Evolutionary conservation across 2,888 invertebrate species (phyloP).

Genomic region (Morpho helenor): DNA sequence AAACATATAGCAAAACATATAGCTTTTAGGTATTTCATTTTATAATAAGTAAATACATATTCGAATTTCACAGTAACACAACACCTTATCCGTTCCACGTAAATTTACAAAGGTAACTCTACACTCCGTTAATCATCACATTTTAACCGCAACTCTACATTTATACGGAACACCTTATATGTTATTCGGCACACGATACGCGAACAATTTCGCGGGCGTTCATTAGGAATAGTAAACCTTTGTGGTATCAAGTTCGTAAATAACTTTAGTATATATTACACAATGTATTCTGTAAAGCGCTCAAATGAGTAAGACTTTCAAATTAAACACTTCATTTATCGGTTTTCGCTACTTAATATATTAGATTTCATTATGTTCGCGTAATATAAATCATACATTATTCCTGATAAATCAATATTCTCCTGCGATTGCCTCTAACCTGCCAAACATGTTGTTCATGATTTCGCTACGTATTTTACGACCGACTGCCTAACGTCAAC

Average conservation of each 20-base stretch:
- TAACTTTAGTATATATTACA: constrained; percentile 25
- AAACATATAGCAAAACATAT: too few relatives aligned
- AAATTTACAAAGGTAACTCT: constrained; percentile 41
- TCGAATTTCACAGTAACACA: constrained; percentile 24
- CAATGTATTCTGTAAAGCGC: constrained; percentile 10
- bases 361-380: not conserved
- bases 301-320: constrained; percentile 13
- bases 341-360: constrained; percentile 3
- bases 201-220: constrained; percentile 43
- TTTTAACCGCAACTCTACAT: constrained; percentile 44
- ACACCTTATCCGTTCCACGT: constrained; percentile 30
- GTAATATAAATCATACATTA: too few relatives aligned
- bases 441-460: too few relatives aligned
- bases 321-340: constrained; percentile 5
- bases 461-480: too few relatives aligned
- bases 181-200: constrained; percentile 33
- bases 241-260: constrained; percentile 56
- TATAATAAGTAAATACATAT: not conserved
- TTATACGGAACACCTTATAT: constrained; percentile 28
- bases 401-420: too few relatives aligned
- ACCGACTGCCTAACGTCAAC: too few relatives aligned
- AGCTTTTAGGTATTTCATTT: too few relatives aligned
- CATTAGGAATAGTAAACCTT: constrained; percentile 69
- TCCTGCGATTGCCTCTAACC: too few relatives aligned
- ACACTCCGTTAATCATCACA: constrained; percentile 49